A percentile compares a stretch with the other conserved stretches of the same genome.
phyloP scores from a whole-genome alignment of 2,888 invertebrate genomes.

The Dryobota labecula region DNA sequence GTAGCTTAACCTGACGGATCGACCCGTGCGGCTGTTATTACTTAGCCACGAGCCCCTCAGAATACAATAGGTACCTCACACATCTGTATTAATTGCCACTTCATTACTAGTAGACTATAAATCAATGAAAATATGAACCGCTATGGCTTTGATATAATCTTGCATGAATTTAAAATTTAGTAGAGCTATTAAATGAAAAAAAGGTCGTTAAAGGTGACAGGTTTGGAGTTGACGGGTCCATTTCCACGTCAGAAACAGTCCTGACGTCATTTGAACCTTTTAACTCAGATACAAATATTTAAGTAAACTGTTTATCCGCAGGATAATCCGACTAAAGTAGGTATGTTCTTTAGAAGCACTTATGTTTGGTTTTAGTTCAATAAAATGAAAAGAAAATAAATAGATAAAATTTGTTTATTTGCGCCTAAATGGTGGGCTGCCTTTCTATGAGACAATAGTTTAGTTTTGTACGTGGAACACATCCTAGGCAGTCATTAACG shows the following conservation, averaged over 20 bases:
- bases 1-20: no score
- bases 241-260: constrained; percentile 26
- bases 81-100: neutral
- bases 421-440: neutral
- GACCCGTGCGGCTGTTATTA: no score
- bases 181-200: neutral
- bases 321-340: neutral
- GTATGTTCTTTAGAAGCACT: constrained; percentile 4
- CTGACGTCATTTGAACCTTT: constrained; percentile 27
- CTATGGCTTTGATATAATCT: neutral
- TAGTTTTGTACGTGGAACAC: neutral
- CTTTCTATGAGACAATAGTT: no score
- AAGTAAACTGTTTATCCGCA: neutral
- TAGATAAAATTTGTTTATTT: neutral
- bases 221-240: constrained; percentile 19
- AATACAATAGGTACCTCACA: no score
- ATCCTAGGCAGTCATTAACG: neutral
- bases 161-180: neutral
- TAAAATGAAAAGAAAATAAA: neutral
- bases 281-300: constrained; percentile 27
- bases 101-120: neutral
- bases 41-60: no score
- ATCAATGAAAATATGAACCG: neutral
- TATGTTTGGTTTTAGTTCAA: constrained; percentile 7
- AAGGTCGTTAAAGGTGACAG: neutral